Conservation (phyloP, 2,113 vertebrate species). For the Marcusenius ussheri region DNA sequence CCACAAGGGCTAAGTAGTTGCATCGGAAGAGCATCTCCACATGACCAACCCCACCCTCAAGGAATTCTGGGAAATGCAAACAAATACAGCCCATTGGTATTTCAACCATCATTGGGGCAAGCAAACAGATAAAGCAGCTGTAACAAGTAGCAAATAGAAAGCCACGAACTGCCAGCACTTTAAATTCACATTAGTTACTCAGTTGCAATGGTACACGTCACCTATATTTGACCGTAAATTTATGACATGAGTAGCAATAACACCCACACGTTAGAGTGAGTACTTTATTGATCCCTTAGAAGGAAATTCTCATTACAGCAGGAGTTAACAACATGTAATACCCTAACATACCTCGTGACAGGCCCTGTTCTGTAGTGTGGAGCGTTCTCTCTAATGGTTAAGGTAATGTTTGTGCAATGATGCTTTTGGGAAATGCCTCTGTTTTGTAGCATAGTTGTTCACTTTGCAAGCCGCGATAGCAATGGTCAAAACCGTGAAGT, state of each 20-base stretch:
- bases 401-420: not conserved
- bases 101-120: not conserved
- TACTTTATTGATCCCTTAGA: not conserved
- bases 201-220: not conserved
- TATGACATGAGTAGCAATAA: not conserved
- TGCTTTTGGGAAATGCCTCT: not conserved
- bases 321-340: not conserved
- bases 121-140: not conserved
- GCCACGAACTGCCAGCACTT: not conserved
- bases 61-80: constrained; percentile 72
- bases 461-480: not conserved
- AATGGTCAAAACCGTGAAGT: not conserved
- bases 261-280: not conserved
- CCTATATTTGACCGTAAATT: not conserved
- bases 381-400: not conserved
- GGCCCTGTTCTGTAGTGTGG: not conserved
- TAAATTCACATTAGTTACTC: not conserved
- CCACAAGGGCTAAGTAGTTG: constrained; percentile 94
- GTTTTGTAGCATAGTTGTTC: not conserved
- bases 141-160: not conserved
- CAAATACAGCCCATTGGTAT: not conserved
- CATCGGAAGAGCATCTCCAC: constrained; percentile 97
- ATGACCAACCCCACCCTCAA: constrained; percentile 91
- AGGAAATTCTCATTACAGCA: not conserved
- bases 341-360: not conserved